A percentile compares a stretch with the other conserved stretches of the same genome.
Evolutionary conservation across 2,113 vertebrate genomes (phyloP).

Genomic region (Dasyprocta punctata): DNA sequence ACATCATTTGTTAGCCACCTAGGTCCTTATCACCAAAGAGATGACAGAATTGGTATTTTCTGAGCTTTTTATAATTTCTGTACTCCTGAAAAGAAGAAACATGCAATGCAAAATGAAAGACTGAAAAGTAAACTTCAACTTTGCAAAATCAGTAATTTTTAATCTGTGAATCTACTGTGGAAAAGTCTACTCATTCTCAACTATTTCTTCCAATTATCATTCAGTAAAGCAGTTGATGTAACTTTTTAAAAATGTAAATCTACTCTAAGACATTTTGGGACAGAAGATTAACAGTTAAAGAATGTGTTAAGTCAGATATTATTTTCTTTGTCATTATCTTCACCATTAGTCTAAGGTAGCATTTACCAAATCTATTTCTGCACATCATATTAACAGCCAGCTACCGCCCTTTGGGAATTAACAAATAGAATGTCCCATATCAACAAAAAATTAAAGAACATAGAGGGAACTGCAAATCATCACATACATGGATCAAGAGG

Average conservation of each 20-base stretch:
- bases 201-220: background rate
- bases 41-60: background rate
- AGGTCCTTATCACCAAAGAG: background rate
- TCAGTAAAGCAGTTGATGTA: background rate
- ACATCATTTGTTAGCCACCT: background rate
- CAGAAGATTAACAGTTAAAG: background rate
- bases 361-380: background rate
- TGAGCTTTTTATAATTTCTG: background rate
- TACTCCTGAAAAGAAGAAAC: background rate
- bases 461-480: background rate
- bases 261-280: background rate
- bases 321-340: background rate
- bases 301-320: background rate
- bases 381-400: background rate
- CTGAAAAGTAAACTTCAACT: background rate
- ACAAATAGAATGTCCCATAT: background rate
- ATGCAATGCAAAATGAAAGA: background rate
- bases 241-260: background rate
- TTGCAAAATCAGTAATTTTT: slow-evolving; percentile 23
- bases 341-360: background rate
- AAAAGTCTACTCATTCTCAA: slow-evolving; percentile 29
- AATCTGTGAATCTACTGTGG: background rate
- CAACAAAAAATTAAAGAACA: background rate
- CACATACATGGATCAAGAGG: background rate
- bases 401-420: background rate